Percentiles rank a stretch among this genome's conserved stretches.
Conservation (phyloP, 2,888 invertebrate species). For the Thelaira solivaga region DNA sequence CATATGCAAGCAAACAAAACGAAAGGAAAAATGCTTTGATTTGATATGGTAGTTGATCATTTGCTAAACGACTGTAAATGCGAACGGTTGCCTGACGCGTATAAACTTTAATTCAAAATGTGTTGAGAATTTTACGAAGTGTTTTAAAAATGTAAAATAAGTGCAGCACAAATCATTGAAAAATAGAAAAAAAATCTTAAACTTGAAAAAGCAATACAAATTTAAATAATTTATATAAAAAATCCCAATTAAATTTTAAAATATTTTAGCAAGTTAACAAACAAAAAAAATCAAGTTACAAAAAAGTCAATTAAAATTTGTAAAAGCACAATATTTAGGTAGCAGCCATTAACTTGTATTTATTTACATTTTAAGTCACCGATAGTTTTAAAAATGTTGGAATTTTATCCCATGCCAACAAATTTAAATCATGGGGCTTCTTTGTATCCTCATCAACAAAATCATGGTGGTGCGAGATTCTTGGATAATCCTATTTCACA, state of each 20-base stretch:
- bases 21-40: conserved; percentile 72
- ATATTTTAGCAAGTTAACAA: neutral
- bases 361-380: no score
- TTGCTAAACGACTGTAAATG: conserved; percentile 75
- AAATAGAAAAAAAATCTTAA: neutral
- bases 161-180: neutral
- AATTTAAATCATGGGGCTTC: conserved; percentile 74
- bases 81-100: conserved; percentile 70
- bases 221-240: neutral
- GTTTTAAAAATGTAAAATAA: neutral
- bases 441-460: conserved; percentile 69
- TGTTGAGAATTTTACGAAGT: conserved; percentile 18
- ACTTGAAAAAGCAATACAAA: neutral
- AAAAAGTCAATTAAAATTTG: conserved; percentile 20
- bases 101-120: neutral
- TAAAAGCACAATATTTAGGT: neutral
- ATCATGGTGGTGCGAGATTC: conserved; percentile 72
- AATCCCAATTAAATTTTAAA: neutral
- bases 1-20: neutral
- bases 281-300: neutral
- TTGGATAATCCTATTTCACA: conserved; percentile 69
- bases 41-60: conserved; percentile 74
- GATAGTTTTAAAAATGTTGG: conserved; percentile 70
- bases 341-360: no score
- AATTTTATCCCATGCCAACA: conserved; percentile 77